A percentile compares a stretch with the other conserved stretches of the same genome.
Conservation (phyloP, 2,113 vertebrate species). For the Odocoileus hemionus region DNA sequence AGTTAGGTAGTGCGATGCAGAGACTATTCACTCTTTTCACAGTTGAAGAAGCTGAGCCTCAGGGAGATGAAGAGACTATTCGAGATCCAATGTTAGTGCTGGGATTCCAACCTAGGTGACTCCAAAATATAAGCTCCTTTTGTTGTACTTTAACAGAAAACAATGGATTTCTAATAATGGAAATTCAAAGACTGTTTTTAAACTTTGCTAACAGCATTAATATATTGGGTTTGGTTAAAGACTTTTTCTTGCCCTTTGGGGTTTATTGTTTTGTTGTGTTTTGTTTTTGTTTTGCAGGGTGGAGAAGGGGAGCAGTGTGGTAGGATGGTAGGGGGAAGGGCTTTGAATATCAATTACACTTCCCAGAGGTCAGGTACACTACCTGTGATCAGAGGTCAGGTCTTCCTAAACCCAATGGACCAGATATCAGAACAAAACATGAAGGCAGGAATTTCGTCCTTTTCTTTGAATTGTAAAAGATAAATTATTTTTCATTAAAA, state of each 20-base stretch:
- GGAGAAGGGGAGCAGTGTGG: fast-evolving
- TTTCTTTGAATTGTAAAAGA: not conserved
- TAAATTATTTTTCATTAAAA: not conserved
- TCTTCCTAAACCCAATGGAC: not conserved
- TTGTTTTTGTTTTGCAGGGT: not conserved
- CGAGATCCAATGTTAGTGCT: not conserved
- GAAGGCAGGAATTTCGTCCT: not conserved
- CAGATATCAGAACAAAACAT: not conserved
- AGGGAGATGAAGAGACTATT: not conserved
- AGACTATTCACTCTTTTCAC: not conserved
- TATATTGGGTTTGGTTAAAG: not conserved
- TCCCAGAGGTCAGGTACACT: not conserved
- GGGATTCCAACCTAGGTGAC: not conserved
- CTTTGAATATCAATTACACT: not conserved
- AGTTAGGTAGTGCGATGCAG: not conserved
- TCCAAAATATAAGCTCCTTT: not conserved
- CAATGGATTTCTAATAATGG: not conserved
- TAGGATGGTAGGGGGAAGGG: not conserved
- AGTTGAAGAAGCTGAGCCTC: not conserved
- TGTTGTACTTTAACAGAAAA: not conserved
- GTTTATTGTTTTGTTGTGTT: not conserved
- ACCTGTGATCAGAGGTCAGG: not conserved
- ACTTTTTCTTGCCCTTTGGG: not conserved
- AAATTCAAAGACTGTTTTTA: not conserved
- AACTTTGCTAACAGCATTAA: not conserved